Evolutionary conservation across 1,140 invertebrate genomes (phyloP).

Genomic region (Drosophila pectinifera): DNA sequence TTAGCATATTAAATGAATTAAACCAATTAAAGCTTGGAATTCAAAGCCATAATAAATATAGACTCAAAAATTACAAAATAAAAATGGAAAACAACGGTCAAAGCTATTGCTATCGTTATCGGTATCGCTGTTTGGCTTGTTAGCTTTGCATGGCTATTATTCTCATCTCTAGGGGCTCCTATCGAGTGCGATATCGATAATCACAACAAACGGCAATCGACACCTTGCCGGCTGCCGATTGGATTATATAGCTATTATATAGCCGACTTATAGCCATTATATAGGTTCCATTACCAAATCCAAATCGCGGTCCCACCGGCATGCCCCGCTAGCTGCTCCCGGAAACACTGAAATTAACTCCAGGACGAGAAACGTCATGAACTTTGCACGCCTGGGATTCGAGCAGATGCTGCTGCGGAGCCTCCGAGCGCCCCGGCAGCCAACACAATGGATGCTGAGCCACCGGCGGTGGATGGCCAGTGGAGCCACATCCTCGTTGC

Average conservation of each 20-base stretch:
- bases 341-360: neutral
- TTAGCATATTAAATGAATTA: too few species aligned
- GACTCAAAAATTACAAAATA: too few species aligned
- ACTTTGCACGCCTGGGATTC: slow-evolving; percentile 44
- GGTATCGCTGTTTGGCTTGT: too few species aligned
- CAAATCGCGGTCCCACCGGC: neutral
- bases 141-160: too few species aligned
- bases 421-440: slow-evolving; percentile 8
- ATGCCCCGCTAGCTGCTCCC: slow-evolving; percentile 18
- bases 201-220: too few species aligned
- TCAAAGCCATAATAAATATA: too few species aligned
- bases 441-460: slow-evolving; percentile 14
- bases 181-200: too few species aligned
- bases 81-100: too few species aligned
- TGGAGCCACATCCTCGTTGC: neutral
- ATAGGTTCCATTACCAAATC: slow-evolving; percentile 4
- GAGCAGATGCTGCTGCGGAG: slow-evolving; percentile 27
- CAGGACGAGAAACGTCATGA: slow-evolving; percentile 37
- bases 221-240: neutral
- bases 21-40: too few species aligned
- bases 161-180: too few species aligned
- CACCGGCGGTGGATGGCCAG: slow-evolving; percentile 23
- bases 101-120: too few species aligned
- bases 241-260: slow-evolving; percentile 27
- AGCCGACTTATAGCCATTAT: slow-evolving; percentile 9